Evolutionary conservation across 2,113 vertebrate genomes (phyloP).

Genomic region (Ivindomyrus marchei): DNA sequence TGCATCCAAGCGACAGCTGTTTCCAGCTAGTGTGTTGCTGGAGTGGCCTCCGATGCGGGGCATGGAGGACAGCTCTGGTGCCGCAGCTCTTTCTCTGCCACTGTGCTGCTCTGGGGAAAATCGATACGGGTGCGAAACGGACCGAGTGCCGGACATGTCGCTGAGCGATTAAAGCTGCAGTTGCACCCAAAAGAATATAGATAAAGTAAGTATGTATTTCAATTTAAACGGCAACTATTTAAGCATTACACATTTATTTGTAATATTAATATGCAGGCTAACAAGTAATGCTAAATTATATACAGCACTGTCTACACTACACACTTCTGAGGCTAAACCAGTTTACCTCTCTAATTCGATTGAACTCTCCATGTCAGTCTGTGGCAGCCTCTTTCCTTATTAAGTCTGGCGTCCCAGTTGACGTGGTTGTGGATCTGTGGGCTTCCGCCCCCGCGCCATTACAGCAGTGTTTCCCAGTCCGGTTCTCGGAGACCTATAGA

Average conservation of each 20-base stretch:
- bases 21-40: background rate
- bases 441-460: background rate
- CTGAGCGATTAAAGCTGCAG: background rate
- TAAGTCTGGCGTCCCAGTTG: background rate
- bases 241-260: background rate
- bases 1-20: constrained; percentile 5
- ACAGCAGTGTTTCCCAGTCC: background rate
- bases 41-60: background rate
- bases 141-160: background rate
- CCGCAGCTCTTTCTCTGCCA: background rate
- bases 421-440: background rate
- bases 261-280: background rate
- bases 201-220: background rate
- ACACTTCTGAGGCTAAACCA: background rate
- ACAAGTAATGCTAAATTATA: background rate
- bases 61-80: background rate
- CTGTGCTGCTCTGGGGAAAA: background rate
- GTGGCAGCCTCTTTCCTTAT: background rate
- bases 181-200: background rate
- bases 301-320: background rate
- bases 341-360: background rate
- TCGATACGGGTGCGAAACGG: background rate
- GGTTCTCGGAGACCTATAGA: background rate
- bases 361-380: background rate
- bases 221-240: background rate